These are phyloP conservation scores for Lontra canadensis DNA, from an alignment of 2,113 vertebrate species.

Conservation along the genomic window DNA sequence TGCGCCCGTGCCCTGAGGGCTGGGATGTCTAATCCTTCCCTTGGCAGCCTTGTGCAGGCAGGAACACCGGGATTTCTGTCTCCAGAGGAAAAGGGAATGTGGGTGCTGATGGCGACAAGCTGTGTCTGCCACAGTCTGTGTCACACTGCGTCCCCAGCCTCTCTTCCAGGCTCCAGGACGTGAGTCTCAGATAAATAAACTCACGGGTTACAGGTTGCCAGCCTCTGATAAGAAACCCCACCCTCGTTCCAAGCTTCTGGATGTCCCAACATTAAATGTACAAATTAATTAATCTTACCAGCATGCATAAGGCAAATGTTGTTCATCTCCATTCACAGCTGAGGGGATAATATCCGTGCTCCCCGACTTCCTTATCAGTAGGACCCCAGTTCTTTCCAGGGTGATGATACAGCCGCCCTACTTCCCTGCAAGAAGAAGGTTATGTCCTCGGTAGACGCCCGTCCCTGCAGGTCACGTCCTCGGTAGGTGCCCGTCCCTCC, in stretches of 20 bases:
- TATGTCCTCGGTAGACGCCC: neutral
- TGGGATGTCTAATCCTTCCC: neutral
- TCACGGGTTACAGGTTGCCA: neutral
- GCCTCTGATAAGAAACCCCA: neutral
- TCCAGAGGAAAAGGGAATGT: neutral
- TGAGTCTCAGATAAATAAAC: neutral
- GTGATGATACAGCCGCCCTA: accelerated
- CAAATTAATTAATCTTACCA: neutral
- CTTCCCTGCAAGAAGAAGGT: neutral
- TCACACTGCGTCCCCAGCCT: accelerated
- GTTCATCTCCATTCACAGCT: neutral
- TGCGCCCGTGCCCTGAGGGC: neutral
- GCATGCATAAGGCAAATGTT: neutral
- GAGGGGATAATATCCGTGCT: neutral
- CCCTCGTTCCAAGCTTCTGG: neutral
- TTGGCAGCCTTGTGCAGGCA: no score
- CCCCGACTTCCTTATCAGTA: neutral
- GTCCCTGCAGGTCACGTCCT: no score
- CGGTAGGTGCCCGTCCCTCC: neutral
- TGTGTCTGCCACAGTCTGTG: neutral
- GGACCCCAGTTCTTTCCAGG: neutral
- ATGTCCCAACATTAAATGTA: neutral
- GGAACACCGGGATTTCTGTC: neutral
- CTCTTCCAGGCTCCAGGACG: neutral
- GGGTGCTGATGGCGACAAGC: neutral